A percentile compares a stretch with the other conserved stretches of the same genome.
phyloP scores from a whole-genome alignment of 2,113 vertebrate species.

The Spizaetus ornatus region DNA sequence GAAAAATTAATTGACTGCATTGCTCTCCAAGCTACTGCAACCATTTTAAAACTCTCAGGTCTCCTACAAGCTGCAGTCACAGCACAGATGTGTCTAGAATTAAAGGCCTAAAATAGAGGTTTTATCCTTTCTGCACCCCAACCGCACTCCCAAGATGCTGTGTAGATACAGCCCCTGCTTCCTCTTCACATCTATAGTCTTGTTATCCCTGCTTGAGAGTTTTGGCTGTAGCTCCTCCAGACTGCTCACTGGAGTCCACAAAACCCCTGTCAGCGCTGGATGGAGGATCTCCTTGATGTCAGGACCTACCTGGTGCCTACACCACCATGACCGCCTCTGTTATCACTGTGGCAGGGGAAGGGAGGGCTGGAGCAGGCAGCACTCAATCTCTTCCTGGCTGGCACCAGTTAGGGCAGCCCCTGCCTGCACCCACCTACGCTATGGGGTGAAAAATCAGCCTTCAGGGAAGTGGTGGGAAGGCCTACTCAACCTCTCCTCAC shows the following conservation, averaged over 20 bases:
- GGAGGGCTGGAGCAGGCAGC: neutral
- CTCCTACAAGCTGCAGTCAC: neutral
- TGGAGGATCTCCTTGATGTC: neutral
- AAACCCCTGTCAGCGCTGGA: neutral
- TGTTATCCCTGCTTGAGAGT: neutral
- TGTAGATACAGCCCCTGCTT: fast-evolving
- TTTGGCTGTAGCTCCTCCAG: neutral
- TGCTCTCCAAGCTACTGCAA: neutral
- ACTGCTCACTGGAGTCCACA: neutral
- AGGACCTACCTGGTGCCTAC: neutral
- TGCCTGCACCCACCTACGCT: neutral
- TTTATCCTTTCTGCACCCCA: neutral
- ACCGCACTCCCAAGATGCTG: fast-evolving
- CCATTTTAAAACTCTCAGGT: neutral
- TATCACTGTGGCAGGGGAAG: neutral
- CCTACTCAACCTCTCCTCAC: neutral
- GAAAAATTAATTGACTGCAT: neutral
- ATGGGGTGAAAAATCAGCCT: neutral
- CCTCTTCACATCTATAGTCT: neutral
- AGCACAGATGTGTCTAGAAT: neutral
- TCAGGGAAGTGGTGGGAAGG: neutral
- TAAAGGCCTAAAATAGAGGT: neutral
- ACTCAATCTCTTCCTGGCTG: neutral
- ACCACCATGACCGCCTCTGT: neutral
- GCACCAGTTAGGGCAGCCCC: neutral